Percentiles rank a stretch among this genome's conserved stretches.
Conservation (phyloP, 2,797 vertebrate species). For the Sebastes umbrosus region DNA sequence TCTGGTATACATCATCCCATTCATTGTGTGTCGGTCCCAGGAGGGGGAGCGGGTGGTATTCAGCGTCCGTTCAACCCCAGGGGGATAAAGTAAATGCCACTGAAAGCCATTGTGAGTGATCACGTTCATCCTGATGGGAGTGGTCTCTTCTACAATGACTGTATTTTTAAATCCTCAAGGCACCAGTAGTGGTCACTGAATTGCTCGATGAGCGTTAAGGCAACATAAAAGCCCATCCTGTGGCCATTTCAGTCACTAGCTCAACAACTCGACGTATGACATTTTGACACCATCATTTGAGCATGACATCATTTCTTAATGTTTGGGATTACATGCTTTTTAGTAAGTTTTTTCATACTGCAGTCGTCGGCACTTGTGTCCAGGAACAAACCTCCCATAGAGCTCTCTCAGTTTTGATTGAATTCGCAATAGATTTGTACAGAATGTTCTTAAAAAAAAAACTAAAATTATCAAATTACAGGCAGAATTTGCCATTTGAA, state of each 20-base stretch:
- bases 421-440: background rate
- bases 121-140: constrained; percentile 21
- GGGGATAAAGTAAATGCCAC: constrained; percentile 52
- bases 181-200: background rate
- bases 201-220: constrained; percentile 30
- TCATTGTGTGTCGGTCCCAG: background rate
- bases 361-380: background rate
- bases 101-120: constrained; percentile 27
- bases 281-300: background rate
- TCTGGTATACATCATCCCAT: background rate
- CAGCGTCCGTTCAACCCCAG: constrained; percentile 4
- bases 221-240: background rate
- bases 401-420: background rate
- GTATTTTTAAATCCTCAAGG: constrained; percentile 14
- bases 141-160: background rate
- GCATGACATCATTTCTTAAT: background rate
- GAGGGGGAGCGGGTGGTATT: constrained; percentile 1
- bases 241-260: constrained; percentile 14
- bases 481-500: background rate
- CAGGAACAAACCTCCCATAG: background rate
- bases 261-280: background rate
- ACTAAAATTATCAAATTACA: background rate
- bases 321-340: background rate
- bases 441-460: background rate
- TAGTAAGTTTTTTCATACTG: background rate